Conservation (phyloP, 2,797 vertebrate genomes). For the Tinamus major region DNA sequence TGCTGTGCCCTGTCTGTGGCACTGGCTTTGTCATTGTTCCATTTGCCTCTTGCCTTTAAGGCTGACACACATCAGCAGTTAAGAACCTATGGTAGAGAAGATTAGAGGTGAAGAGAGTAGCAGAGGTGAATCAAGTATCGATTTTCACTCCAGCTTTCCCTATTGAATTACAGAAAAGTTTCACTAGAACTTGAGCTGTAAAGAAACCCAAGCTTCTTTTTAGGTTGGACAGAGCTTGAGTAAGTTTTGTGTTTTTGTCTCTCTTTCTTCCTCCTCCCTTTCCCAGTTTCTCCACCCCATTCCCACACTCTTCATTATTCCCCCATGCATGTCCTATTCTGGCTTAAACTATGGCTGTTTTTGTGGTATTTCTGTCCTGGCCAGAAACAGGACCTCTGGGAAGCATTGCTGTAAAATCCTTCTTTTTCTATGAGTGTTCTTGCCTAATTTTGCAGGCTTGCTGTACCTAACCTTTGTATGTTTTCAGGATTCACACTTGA, state of each 20-base stretch:
- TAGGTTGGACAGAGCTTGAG: not conserved
- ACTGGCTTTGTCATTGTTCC: not conserved
- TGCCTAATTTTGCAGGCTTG: slow-evolving; percentile 1
- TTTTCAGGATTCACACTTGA: not conserved
- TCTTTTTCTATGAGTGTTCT: not conserved
- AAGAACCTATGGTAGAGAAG: not conserved
- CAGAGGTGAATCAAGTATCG: not conserved
- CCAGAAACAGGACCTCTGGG: slow-evolving; percentile 3
- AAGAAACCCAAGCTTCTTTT: slow-evolving; percentile 18
- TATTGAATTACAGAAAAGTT: slow-evolving; percentile 4
- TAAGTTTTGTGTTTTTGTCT: not conserved
- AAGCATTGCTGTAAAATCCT: not conserved
- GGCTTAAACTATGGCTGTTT: not conserved
- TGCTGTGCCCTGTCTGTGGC: not conserved
- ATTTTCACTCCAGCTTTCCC: not conserved
- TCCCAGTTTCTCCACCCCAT: not conserved
- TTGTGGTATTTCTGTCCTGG: not conserved
- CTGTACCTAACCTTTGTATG: not conserved
- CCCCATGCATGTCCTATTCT: not conserved
- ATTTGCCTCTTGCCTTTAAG: not conserved
- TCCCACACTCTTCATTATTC: not conserved
- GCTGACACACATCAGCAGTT: slow-evolving; percentile 3
- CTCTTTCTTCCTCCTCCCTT: not conserved
- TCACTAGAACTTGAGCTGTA: not conserved
- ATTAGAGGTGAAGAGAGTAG: slow-evolving; percentile 11